These are phyloP conservation scores for Galerucella pusilla DNA, from an alignment of 2,888 invertebrate genomes.

Conservation along the genomic window DNA sequence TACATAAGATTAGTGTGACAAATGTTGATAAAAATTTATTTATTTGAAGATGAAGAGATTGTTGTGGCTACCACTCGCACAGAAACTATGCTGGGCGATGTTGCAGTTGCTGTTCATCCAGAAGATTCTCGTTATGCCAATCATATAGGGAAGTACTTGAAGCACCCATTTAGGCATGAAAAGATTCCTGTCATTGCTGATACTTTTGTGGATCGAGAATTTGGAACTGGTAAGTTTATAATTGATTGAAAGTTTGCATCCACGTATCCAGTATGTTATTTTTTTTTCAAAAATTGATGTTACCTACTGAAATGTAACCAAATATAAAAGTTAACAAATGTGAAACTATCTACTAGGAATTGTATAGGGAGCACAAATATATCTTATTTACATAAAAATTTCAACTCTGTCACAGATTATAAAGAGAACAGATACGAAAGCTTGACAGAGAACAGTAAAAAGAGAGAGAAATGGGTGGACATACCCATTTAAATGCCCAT, in stretches of 20 bases:
- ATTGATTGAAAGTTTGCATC: not conserved
- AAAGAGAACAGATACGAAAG: too few relatives aligned
- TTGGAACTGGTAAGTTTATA: slow-evolving; percentile 84
- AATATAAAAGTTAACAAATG: too few relatives aligned
- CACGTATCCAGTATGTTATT: not conserved
- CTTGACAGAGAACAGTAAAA: too few relatives aligned
- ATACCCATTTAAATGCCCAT: too few relatives aligned
- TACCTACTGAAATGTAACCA: not conserved
- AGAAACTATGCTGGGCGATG: slow-evolving; percentile 98
- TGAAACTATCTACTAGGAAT: too few relatives aligned
- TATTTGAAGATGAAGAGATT: slow-evolving; percentile 75
- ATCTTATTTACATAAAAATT: too few relatives aligned
- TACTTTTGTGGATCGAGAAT: slow-evolving; percentile 92
- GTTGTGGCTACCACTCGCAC: slow-evolving; percentile 97
- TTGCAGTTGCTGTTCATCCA: slow-evolving; percentile 98
- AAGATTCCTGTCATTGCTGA: slow-evolving; percentile 90
- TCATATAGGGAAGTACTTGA: slow-evolving; percentile 82
- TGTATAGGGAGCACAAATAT: too few relatives aligned
- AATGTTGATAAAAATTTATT: not conserved
- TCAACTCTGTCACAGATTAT: too few relatives aligned
- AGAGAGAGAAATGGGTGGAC: too few relatives aligned
- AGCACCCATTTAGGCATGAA: slow-evolving; percentile 90
- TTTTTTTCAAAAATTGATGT: not conserved
- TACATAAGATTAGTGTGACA: not conserved
- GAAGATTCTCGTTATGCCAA: slow-evolving; percentile 80